Evolutionary conservation across 2,113 vertebrate species (phyloP).

Genomic region (Cygnus buccinator): DNA sequence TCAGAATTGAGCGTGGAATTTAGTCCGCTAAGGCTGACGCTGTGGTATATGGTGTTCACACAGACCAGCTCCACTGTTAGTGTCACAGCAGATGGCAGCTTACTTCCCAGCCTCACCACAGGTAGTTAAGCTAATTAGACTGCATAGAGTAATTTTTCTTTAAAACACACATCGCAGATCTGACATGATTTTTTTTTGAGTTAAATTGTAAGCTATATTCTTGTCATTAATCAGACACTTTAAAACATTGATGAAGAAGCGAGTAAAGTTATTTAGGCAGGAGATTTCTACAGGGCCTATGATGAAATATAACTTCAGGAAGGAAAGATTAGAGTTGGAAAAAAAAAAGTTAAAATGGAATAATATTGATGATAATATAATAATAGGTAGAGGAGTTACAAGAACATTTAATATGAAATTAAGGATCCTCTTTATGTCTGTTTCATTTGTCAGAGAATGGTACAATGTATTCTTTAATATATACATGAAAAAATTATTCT

Average conservation of each 20-base stretch:
- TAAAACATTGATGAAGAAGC: not conserved
- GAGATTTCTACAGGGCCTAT: not conserved
- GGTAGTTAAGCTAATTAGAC: not conserved
- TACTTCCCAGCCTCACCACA: not conserved
- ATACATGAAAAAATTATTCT: not conserved
- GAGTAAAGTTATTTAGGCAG: not conserved
- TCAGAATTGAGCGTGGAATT: too few relatives aligned
- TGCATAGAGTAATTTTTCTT: not conserved
- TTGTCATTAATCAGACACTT: not conserved
- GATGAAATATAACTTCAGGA: not conserved
- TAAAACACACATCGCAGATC: not conserved
- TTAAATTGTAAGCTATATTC: not conserved
- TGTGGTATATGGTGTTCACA: not conserved
- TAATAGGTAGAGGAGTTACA: not conserved
- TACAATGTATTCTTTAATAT: not conserved
- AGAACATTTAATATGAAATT: not conserved
- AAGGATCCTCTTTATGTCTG: not conserved
- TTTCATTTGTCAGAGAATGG: not conserved
- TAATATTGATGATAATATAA: not conserved
- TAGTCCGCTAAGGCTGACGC: not conserved
- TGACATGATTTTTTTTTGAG: not conserved
- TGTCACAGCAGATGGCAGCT: not conserved
- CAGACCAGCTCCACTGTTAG: too few relatives aligned
- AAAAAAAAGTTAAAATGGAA: not conserved
- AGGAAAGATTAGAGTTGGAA: not conserved